Base-by-base conservation (phyloP, 2,113 vertebrate species). In the Cromileptes altivelis region DNA sequence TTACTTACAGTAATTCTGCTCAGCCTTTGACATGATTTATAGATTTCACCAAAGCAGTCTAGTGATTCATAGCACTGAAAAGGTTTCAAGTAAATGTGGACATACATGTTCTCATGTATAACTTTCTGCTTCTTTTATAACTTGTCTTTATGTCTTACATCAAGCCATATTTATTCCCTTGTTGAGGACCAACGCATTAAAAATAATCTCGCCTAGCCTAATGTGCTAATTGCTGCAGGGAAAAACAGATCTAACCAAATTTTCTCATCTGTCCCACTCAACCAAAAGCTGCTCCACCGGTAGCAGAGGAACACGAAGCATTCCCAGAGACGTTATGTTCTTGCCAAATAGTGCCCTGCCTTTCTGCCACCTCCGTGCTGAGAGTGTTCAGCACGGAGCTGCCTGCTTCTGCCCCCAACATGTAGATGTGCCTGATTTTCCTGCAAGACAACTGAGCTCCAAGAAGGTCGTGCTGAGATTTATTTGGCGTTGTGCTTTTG, bases 321-420 rank as follows among this genome's bases (percentile, higher is more conserved):
- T 25, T 72, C 42, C 53, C 70, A 64, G 71, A 89, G 55, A 85
- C 50, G n/a, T n/a, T 33, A 45, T 87, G 78, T 79, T 84, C 81
- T 68, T 79, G 74, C 84, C 88, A 86, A 86, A 78, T 40, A 21
- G 64, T 49, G 67, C 52, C 40, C 45, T 42, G 57, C 62, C 47
- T 82, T 14, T 18, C 74, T 73, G 74, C 70, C 88, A 63, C 81
- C 84, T 86, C 81, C 61, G 15, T 75, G 65, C 70, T 84, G 75
- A 73, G 75, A 74, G 63, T 23, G 70, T 75, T 58, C 55, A 18
- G 82, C 25, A 9, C 84, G 55, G 69, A 75, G 87, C 60, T 33
- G 53, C 80, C 40, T 52, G 27, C 62, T 68, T 60, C 74, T 78
- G 53, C 71, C 56, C 67, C 68, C 75, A 49, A 70, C 72, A 52